Evolutionary conservation across 2,113 vertebrate genomes (phyloP).

Genomic region (Phylloscopus trochiloides): DNA sequence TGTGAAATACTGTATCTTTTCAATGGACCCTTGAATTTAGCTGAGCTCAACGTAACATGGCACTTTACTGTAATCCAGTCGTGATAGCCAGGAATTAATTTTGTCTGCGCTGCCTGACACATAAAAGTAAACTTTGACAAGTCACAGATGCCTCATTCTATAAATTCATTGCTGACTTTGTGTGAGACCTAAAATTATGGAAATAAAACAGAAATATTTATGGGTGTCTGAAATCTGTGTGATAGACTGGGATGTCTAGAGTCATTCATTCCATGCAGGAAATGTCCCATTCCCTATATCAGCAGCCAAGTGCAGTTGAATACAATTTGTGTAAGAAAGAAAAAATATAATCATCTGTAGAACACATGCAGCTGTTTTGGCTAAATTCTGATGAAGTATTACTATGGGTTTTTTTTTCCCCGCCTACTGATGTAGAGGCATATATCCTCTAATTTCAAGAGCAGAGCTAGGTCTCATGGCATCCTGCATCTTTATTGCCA

Average conservation of each 20-base stretch:
- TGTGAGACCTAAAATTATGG: not conserved
- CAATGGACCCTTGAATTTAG: not conserved
- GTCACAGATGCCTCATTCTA: not conserved
- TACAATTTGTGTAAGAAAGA: not conserved
- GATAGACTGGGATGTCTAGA: not conserved
- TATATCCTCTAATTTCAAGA: not conserved
- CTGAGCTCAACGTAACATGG: not conserved
- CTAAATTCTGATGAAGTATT: not conserved
- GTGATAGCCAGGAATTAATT: not conserved
- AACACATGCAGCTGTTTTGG: not conserved
- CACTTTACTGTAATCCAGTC: not conserved
- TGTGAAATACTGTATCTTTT: not conserved
- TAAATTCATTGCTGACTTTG: not conserved
- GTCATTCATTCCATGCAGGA: not conserved
- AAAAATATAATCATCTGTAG: not conserved
- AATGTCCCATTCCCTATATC: not conserved
- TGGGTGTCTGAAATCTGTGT: not conserved
- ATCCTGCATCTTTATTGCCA: not conserved
- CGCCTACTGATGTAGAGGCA: not conserved
- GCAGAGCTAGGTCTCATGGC: not conserved
- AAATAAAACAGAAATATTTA: not conserved
- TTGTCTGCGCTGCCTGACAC: not conserved
- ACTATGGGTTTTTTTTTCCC: not conserved
- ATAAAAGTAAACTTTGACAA: not conserved
- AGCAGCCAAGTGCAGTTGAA: not conserved